Evolutionary conservation across 2,888 invertebrate genomes (phyloP), one percentile per base, ranked within the genome.

Genomic region (Drosophila merina): DNA sequence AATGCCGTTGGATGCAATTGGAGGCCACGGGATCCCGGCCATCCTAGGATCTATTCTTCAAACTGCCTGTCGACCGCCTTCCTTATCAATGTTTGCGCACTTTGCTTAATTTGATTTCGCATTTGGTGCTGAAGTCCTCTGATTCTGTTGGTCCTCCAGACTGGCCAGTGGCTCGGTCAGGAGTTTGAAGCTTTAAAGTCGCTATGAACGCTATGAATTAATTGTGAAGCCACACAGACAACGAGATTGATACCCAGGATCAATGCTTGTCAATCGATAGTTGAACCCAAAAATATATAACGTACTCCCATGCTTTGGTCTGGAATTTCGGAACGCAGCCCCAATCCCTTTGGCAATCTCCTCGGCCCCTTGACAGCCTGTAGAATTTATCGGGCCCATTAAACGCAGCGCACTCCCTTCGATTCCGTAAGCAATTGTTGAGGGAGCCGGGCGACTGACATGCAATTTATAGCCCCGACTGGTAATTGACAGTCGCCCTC

Each of bases 101-200:
- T 86, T 82, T 80, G 74, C 75, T 82, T 83, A 84, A 86, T 82
- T 86, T 83, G 84, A 82, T 84, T 84, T 81, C 72, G 64, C 55
- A 75, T 75, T 71, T 56, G 62, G 66, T 66, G 44, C 66, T 57
- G 4, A 38, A 51, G 49, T 20, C 20, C 58, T 62, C 40, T 74
- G 72, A 58, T 63, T 77, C 58, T 52, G 59, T 60, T 72, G 54
- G 55, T 38, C 12, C 36, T 28, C 33, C 12, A 8, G 31, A 28
- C 55, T 66, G 57, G 48, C 52, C 45, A 20, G 20, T 20, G 36
- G 63, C 44, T 44, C 50, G 36, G 36, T n/a, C 20, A 7, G 0
- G 14, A 20, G 10, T 10, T 31, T 4, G 5, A 9, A 26, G 49
- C 36, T 36, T n/a, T n/a, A 36, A 36, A 36, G 36, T 2, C 36